Base-by-base conservation (phyloP, 2,797 vertebrate species). In the Anguilla megastoma region DNA sequence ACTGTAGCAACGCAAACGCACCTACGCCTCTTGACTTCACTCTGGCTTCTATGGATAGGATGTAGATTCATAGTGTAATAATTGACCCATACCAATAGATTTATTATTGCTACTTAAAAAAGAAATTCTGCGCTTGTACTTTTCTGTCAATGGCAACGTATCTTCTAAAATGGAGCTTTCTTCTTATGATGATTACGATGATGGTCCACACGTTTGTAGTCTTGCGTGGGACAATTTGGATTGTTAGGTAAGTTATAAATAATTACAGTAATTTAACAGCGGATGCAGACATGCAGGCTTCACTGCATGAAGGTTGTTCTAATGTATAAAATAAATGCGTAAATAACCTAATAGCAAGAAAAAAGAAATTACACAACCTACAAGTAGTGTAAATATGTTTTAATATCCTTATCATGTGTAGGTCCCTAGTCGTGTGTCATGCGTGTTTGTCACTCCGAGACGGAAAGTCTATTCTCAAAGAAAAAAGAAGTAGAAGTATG, bases 161-260 rank as follows among this genome's bases (percentile, higher is more conserved):
- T 50, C 41, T 82, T 82, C 45, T 82, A 8, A 48, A 50, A 82
- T 82, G 41, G 79, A 82, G 79, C 45, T 50, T 82, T 50, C 18
- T 50, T 50, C 2, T 82, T n/a, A 48, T 82, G 41, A 82, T 45
- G 18, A n/a, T 82, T 2, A 48, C 79, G 21, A 82, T 82, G 41
- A 82, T 82, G 45, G 79, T 82, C 10, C 79, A 82, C 79, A 82
- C 79, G 21, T 50, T 48, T 82, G 3, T 82, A 82, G 79, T 82
- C 9, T 50, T 82, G 7, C 41, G 79, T 82, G 45, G 79, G 45
- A 48, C 79, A 82, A 82, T 24, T 50, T 50, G 41, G 79, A 48
- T 48, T 10, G 79, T 8, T 80, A 45, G 79, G 79, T 82, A 50
- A 82, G 79, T 82, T 50, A 24, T 5, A n/a, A 10, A 82, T 48